These are phyloP conservation scores for Phortica variegata DNA, from an alignment of 1,140 invertebrate species.

Conservation along the genomic window DNA sequence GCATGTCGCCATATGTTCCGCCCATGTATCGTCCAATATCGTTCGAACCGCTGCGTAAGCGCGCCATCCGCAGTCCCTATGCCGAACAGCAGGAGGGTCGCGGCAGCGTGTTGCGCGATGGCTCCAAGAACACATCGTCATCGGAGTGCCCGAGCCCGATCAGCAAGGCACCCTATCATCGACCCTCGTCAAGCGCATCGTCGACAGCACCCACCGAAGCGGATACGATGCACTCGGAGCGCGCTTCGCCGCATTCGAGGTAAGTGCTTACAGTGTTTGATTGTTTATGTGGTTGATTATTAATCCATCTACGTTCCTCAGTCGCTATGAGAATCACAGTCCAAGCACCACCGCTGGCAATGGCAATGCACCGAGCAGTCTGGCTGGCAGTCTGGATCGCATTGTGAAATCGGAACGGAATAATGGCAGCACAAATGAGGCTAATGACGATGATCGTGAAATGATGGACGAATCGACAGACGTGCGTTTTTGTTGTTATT, in stretches of 20 bases:
- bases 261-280: conserved; percentile 12
- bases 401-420: conserved; percentile 55
- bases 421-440: conserved; percentile 54
- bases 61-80: conserved; percentile 59
- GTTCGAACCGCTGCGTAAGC: conserved; percentile 58
- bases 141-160: conserved; percentile 51
- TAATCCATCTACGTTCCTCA: conserved; percentile 11
- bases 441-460: conserved; percentile 49
- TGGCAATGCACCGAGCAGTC: conserved; percentile 36
- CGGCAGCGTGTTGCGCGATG: conserved; percentile 56
- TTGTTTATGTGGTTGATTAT: not conserved
- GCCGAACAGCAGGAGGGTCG: conserved; percentile 53
- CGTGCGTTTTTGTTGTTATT: conserved; percentile 24
- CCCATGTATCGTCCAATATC: conserved; percentile 52
- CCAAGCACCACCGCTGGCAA: conserved; percentile 55
- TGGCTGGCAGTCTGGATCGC: conserved; percentile 29
- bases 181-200: conserved; percentile 53
- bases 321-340: conserved; percentile 57
- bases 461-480: conserved; percentile 54
- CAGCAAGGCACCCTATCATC: conserved; percentile 51
- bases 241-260: conserved; percentile 56
- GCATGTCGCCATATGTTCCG: conserved; percentile 42
- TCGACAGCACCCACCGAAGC: conserved; percentile 56
- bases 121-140: conserved; percentile 49
- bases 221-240: conserved; percentile 56